Percentiles rank a stretch among this genome's conserved stretches.
phyloP scores from a whole-genome alignment of 2,888 invertebrate genomes.

The Papilio protenor region DNA sequence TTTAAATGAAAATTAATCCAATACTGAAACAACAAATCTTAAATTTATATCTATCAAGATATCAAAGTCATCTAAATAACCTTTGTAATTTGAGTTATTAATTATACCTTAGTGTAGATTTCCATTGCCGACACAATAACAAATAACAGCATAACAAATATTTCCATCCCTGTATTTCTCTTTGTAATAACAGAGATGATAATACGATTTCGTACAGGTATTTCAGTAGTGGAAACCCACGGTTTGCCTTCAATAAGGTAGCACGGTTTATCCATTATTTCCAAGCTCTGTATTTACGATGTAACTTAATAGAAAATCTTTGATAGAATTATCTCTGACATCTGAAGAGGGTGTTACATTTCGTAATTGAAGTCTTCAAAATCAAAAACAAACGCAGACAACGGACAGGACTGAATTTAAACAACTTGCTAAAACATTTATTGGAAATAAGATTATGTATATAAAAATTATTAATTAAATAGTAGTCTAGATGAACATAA shows the following conservation, averaged over 20 bases:
- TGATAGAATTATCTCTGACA: neutral
- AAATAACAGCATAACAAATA: neutral
- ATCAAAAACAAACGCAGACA: neutral
- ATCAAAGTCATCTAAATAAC: neutral
- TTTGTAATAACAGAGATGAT: neutral
- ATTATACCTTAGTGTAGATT: too few species aligned
- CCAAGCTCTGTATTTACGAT: neutral
- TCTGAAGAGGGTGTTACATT: slow-evolving; percentile 2
- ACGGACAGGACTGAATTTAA: neutral
- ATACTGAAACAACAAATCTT: neutral
- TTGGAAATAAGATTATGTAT: neutral
- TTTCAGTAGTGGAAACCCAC: neutral
- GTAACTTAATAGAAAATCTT: neutral
- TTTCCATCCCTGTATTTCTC: too few species aligned
- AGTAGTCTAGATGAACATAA: too few species aligned
- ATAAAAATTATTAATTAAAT: neutral
- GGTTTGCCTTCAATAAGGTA: neutral
- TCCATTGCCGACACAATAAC: too few species aligned
- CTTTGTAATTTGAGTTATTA: neutral
- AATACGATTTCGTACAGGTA: neutral
- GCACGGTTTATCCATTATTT: neutral
- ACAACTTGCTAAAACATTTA: neutral
- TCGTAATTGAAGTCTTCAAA: neutral
- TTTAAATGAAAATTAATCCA: too few species aligned
- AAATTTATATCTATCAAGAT: neutral